Percentiles rank a stretch among this genome's conserved stretches.
Conservation (phyloP, 2,113 vertebrate species). For the Sarotherodon lohbergeri region DNA sequence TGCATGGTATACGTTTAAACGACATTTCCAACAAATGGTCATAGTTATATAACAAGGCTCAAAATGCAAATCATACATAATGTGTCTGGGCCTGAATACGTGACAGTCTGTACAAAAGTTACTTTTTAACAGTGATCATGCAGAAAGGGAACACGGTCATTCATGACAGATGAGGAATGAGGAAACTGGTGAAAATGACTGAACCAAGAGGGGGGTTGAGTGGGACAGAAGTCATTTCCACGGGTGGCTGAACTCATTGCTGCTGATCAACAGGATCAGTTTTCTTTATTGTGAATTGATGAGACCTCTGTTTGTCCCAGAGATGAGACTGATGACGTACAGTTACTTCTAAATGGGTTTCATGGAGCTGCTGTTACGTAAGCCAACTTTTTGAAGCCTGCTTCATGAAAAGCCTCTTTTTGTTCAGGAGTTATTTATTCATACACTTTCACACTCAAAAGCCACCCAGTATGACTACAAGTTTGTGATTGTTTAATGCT, state of each 20-base stretch:
- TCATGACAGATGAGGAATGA: accelerated
- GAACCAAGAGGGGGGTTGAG: background rate
- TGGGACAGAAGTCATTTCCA: background rate
- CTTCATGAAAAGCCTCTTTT: background rate
- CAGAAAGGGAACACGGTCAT: background rate
- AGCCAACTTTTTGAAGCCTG: background rate
- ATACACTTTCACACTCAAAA: background rate
- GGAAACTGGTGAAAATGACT: background rate
- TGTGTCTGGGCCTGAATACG: background rate
- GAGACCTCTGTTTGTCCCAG: background rate
- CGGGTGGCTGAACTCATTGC: background rate
- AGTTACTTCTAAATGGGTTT: background rate
- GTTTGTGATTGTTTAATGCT: background rate
- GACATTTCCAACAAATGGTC: accelerated
- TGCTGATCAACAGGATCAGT: background rate
- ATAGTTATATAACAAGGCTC: background rate
- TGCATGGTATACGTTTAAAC: background rate
- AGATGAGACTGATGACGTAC: background rate
- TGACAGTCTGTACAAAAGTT: background rate
- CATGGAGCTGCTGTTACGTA: background rate
- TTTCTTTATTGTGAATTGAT: background rate
- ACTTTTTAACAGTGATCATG: background rate
- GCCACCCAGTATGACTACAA: background rate
- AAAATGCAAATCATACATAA: background rate
- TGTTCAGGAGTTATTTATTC: background rate